Evolutionary conservation across 2,113 vertebrate species (phyloP).

Genomic region (Odobenus rosmarus): DNA sequence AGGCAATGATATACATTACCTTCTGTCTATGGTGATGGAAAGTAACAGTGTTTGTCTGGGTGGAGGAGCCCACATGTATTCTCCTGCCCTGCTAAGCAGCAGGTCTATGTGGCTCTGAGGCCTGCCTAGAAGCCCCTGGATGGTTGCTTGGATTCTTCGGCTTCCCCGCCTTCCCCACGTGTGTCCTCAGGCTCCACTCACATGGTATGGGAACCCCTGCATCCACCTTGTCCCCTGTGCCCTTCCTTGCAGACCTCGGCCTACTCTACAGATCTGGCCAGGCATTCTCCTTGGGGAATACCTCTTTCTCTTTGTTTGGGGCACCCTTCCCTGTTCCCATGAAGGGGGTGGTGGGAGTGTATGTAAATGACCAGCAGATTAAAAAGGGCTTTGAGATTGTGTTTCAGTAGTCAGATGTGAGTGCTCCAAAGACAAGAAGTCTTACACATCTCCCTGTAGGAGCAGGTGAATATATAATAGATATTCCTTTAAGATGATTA

Average conservation of each 20-base stretch:
- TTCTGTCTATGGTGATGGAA: neutral
- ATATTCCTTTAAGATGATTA: neutral
- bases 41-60: neutral
- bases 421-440: neutral
- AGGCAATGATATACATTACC: neutral
- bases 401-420: neutral
- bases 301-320: neutral
- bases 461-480: neutral
- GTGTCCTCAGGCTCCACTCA: fast-evolving
- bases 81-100: neutral
- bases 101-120: neutral
- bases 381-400: neutral
- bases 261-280: fast-evolving
- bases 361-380: neutral
- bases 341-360: neutral
- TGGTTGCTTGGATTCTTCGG: fast-evolving
- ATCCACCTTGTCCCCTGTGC: fast-evolving
- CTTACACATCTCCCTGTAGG: neutral
- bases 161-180: fast-evolving
- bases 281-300: neutral
- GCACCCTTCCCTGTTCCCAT: neutral
- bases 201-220: fast-evolving
- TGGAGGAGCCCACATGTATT: neutral
- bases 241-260: neutral
- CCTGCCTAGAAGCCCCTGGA: neutral